Evolutionary conservation across 2,888 invertebrate genomes (phyloP), one percentile per base, ranked within the genome.

Genomic region (Poecilus cupreus): DNA sequence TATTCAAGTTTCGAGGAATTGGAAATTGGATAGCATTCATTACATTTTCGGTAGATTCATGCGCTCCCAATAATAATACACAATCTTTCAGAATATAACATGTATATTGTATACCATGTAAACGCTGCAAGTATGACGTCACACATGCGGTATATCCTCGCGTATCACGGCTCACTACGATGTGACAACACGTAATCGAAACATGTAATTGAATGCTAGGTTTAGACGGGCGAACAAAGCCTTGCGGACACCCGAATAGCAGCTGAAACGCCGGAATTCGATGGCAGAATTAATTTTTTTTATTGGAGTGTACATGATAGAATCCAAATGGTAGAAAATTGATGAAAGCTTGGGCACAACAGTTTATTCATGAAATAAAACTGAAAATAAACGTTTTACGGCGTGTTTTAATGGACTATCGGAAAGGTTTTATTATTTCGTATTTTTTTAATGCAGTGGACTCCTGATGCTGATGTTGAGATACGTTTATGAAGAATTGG

Each of bases 351-450:
- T 22, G 54, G 20, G 20, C 22, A 20, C 20, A 54, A 54, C 22
- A 54, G 54, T 54, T 54, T 54, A 54, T 54, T 54, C 54, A 22
- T 54, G 22, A 54, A 54, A 54, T 54, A 54, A 54, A 54, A 54
- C 54, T 54, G 54, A 20, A 11, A 54, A 54, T 54, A 54, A 22
- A 54, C 54, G 22, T 54, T 54, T 11, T 54, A 20, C 22, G 54
- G 6, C 54, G 10, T 18, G 54, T 16, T 20, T 54, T 54, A 54
- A 54, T 54, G 10, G 54, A 54, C 32, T 8, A 32, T 1, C 5
- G 32, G 8, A 1, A 32, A 8, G 32, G 5, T 32, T 32, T 6
- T 32, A 32, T 1, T 32, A 6, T 26, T 32, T 32, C 8, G 4
- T 32, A 8, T 3, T 32, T 32, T 32, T 32, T 2, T 3, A 6